Base-by-base conservation (phyloP, 2,797 vertebrate species). In the Taenioides sp. region DNA sequence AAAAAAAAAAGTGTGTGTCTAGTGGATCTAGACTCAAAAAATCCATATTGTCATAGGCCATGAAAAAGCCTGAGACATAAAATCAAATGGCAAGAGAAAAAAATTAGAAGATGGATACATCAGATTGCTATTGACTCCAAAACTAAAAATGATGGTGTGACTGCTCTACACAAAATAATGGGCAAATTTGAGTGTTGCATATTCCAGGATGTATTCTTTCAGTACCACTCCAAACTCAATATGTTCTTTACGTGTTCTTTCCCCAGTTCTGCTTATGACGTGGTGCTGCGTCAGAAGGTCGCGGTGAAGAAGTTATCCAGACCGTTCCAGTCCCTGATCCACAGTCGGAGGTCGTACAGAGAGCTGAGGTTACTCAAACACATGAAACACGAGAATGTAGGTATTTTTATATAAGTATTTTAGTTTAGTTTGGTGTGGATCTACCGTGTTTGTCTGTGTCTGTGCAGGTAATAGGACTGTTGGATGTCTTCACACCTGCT, bases 311-410 rank as follows among this genome's bases (percentile, higher is more conserved):
- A 99, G 77, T 84, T 99, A 64, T 98, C 98, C 83, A 93, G 98
- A 61, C 98, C 98, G 0, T 99, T 99, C 75, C 98, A 99, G 92
- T 99, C 98, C 0, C 95, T 97, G 57, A 96, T 99, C 84, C 97
- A 96, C 80, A 97, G 97, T 77, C 97, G 98, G 60, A 93, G 97
- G 79, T 97, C 98, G 2, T 99, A 98, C 91, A 92, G 98, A 65
- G 98, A 99, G 89, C 94, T 99, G 81, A 91, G 97, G 7, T 96
- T 99, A 16, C 95, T 99, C 80, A 98, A 98, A 68, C 98, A 99
- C 92, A 99, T 99, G 97, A 97, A 96, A 84, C 98, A 99, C 0
- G 98, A 99, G 92, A 99, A 99, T 7, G 98, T 98, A 84, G 95
- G 97, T 95, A 76, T 65, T 23, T 61, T 6, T n/a, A 7, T n/a